These are phyloP conservation scores for Penaeus vannamei DNA, from an alignment of 1,140 invertebrate genomes.

Conservation along the genomic window DNA sequence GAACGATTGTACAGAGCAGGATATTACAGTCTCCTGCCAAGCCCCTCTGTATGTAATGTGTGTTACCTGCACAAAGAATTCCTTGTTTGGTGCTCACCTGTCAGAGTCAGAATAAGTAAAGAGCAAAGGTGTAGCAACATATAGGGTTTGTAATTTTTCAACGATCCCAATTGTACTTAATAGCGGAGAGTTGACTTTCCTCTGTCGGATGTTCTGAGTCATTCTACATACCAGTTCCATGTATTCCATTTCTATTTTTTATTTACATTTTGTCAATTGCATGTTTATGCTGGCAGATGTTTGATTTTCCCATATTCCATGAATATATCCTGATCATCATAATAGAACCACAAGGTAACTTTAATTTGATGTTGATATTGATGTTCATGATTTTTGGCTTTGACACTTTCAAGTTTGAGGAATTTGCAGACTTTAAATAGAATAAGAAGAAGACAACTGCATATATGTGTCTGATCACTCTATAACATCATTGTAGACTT, in stretches of 20 bases:
- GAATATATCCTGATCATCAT: conserved; percentile 33
- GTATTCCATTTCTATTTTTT: conserved; percentile 61
- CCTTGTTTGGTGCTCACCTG: conserved; percentile 57
- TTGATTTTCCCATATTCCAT: conserved; percentile 59
- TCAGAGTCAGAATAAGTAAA: conserved; percentile 41
- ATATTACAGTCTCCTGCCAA: conserved; percentile 22
- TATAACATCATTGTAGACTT: too few species aligned
- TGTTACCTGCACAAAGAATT: conserved; percentile 51
- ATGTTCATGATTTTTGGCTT: too few species aligned
- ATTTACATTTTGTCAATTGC: conserved; percentile 58
- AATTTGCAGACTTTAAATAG: too few species aligned
- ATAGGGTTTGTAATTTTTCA: conserved; percentile 48
- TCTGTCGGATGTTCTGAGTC: conserved; percentile 59
- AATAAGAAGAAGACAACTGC: too few species aligned
- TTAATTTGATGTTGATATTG: too few species aligned
- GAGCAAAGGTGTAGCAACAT: conserved; percentile 40
- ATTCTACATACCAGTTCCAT: conserved; percentile 56
- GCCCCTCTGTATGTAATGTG: conserved; percentile 37
- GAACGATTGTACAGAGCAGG: conserved; percentile 45
- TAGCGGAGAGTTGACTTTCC: conserved; percentile 56
- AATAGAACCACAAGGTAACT: background rate
- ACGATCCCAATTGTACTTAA: conserved; percentile 47
- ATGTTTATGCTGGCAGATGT: conserved; percentile 57
- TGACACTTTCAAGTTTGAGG: too few species aligned
- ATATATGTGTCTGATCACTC: too few species aligned